These are phyloP conservation scores for Podotricha telesiphe DNA, from an alignment of 2,888 invertebrate genomes.

Conservation along the genomic window DNA sequence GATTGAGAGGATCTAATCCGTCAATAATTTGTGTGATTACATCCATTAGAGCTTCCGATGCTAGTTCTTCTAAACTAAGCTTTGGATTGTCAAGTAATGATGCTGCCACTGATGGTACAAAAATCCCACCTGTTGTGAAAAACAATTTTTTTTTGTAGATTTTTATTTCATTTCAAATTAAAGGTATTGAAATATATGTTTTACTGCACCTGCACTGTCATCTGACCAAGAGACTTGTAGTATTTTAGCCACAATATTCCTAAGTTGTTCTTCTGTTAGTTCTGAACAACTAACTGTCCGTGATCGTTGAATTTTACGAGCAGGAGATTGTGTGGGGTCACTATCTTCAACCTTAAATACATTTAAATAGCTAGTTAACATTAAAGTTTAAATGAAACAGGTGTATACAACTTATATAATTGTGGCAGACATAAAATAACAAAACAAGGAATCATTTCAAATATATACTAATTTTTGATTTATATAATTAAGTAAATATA, in stretches of 20 bases:
- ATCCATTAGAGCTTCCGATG: slow-evolving; percentile 87
- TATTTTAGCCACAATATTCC: slow-evolving; percentile 86
- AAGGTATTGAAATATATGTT: neutral
- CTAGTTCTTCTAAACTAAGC: slow-evolving; percentile 80
- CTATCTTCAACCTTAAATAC: slow-evolving; percentile 79
- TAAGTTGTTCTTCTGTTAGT: slow-evolving; percentile 86
- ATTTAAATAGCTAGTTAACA: slow-evolving; percentile 15
- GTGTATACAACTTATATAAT: too few species aligned
- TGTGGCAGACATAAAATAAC: too few species aligned
- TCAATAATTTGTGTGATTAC: slow-evolving; percentile 83
- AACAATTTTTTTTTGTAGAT: neutral
- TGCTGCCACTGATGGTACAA: slow-evolving; percentile 83
- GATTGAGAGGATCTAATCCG: slow-evolving; percentile 83
- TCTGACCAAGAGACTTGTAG: slow-evolving; percentile 89
- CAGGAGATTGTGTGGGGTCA: slow-evolving; percentile 73
- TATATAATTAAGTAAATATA: too few species aligned
- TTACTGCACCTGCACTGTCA: slow-evolving; percentile 76
- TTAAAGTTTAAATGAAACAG: neutral
- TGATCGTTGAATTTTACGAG: slow-evolving; percentile 71
- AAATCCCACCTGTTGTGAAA: slow-evolving; percentile 74
- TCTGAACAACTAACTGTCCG: slow-evolving; percentile 83
- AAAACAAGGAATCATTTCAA: too few species aligned
- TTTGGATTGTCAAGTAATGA: slow-evolving; percentile 81
- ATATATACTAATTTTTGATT: too few species aligned
- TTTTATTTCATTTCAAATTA: neutral